Percentiles rank a stretch among this genome's conserved stretches.
Evolutionary conservation across 2,888 invertebrate species (phyloP).

Genomic region (Spialia ferax): DNA sequence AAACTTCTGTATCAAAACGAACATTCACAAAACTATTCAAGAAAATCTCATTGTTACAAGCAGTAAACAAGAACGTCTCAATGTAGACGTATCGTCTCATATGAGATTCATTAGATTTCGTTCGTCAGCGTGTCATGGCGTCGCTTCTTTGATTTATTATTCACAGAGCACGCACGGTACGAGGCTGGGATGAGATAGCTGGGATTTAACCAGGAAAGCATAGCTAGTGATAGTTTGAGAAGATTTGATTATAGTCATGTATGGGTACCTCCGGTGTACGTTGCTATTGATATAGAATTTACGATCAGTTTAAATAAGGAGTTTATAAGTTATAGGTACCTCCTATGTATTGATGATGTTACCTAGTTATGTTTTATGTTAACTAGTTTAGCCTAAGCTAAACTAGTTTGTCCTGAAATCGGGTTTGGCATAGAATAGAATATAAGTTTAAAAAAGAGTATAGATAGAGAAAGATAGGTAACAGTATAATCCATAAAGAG

Average conservation of each 20-base stretch:
- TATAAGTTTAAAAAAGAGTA: too few relatives aligned
- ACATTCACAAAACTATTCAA: neutral
- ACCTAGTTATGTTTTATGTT: too few relatives aligned
- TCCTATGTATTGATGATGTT: too few relatives aligned
- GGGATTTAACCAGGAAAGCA: conserved; percentile 49
- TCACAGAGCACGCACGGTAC: conserved; percentile 60
- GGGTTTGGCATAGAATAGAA: too few relatives aligned
- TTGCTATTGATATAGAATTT: too few relatives aligned
- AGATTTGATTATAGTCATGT: neutral
- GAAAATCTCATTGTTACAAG: conserved; percentile 25
- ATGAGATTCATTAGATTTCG: conserved; percentile 83
- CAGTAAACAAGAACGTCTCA: conserved; percentile 30
- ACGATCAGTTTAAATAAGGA: too few relatives aligned
- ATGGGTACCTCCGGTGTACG: neutral
- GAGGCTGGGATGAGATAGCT: conserved; percentile 56
- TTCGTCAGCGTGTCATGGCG: conserved; percentile 76
- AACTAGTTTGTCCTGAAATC: too few relatives aligned
- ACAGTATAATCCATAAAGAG: too few relatives aligned
- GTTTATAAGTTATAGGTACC: too few relatives aligned
- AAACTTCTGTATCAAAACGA: neutral
- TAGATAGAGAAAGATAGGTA: too few relatives aligned
- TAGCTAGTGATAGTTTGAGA: neutral
- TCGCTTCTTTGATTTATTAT: conserved; percentile 80
- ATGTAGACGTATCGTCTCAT: conserved; percentile 58
- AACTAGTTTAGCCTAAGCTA: too few relatives aligned